phyloP scores from a whole-genome alignment of 2,888 invertebrate species.

The Rapana venosa region DNA sequence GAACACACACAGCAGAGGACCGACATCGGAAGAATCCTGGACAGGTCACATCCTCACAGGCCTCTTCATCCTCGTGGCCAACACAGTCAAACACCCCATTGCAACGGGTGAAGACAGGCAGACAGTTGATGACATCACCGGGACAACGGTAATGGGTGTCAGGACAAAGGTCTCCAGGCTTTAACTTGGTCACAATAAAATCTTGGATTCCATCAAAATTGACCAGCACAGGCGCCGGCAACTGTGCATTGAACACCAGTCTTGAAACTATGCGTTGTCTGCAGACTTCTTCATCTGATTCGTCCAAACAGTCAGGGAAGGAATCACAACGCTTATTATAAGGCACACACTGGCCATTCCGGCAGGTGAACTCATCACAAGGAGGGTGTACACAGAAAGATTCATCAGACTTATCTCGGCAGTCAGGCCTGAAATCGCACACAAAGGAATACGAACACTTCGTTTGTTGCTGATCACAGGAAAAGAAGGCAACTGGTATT shows the following conservation, averaged over 20 bases:
- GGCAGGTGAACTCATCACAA: not conserved
- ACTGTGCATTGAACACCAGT: not conserved
- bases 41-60: constrained; percentile 17
- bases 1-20: constrained; percentile 36
- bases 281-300: not conserved
- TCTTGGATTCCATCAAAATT: not conserved
- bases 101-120: constrained; percentile 24
- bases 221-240: not conserved
- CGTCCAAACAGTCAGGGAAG: not conserved
- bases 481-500: not conserved
- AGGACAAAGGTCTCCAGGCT: not conserved
- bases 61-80: constrained; percentile 17
- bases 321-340: not conserved
- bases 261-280: not conserved
- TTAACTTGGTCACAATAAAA: not conserved
- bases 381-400: not conserved
- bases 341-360: not conserved
- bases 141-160: constrained; percentile 24
- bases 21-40: constrained; percentile 40
- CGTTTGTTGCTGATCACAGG: not conserved
- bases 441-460: not conserved
- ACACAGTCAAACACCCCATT: constrained; percentile 17
- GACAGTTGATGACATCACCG: not conserved
- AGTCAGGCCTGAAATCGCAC: constrained; percentile 11
- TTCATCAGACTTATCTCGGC: not conserved